Conservation (phyloP, 2,797 vertebrate species). For the Heterohyrax brucei region DNA sequence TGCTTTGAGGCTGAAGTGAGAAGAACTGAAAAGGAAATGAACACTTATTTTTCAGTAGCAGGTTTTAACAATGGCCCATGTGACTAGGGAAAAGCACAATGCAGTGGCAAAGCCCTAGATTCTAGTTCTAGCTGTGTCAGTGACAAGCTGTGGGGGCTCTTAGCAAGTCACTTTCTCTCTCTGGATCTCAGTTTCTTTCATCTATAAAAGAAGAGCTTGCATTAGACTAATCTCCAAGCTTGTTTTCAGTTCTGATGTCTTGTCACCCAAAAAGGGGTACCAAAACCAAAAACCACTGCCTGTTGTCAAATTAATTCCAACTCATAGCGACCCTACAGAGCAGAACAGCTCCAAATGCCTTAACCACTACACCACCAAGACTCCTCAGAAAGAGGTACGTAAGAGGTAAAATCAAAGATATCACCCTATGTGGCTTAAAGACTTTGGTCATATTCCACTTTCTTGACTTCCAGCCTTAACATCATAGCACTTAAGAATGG, state of each 20-base stretch:
- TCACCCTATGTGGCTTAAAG: background rate
- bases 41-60: background rate
- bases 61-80: background rate
- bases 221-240: background rate
- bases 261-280: background rate
- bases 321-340: background rate
- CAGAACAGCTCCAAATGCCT: background rate
- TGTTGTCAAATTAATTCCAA: background rate
- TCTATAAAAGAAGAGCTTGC: background rate
- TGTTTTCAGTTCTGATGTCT: background rate
- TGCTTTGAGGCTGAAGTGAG: conserved; percentile 2
- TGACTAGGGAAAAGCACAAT: background rate
- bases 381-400: background rate
- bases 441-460: background rate
- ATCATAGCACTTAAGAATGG: background rate
- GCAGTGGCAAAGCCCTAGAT: background rate
- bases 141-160: background rate
- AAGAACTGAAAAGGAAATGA: background rate
- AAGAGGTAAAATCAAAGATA: background rate
- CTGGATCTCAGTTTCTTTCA: background rate
- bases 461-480: background rate
- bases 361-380: background rate
- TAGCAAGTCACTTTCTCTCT: conserved; percentile 44
- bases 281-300: background rate
- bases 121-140: background rate